Conservation (phyloP, 2,797 vertebrate species). For the Microctenopoma lineatum region DNA sequence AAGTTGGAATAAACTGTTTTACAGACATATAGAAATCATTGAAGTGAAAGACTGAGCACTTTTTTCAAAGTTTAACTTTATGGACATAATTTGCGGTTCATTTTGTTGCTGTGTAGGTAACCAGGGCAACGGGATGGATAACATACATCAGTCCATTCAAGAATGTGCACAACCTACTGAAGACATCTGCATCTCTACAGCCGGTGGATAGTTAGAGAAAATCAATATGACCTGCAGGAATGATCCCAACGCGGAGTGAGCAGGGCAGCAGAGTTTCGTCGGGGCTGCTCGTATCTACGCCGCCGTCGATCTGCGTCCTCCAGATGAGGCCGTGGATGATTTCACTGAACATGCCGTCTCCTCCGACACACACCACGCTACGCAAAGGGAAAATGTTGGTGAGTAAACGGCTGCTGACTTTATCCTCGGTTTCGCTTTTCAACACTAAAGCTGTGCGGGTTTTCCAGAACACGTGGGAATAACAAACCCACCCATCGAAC, state of each 20-base stretch:
- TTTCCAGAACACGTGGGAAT: background rate
- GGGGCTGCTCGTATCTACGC: conserved; percentile 86
- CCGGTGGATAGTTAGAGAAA: no score
- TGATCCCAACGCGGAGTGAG: conserved; percentile 92
- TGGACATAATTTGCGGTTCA: no score
- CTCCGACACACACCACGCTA: conserved; percentile 95
- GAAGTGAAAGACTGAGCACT: no score
- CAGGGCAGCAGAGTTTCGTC: conserved; percentile 85
- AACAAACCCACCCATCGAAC: conserved; percentile 89
- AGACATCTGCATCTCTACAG: background rate
- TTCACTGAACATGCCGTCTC: conserved; percentile 98
- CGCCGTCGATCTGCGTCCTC: conserved; percentile 86
- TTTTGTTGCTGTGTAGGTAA: no score
- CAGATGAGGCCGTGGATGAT: conserved; percentile 93
- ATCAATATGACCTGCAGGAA: conserved; percentile 86
- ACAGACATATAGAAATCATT: no score
- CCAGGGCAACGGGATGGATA: no score
- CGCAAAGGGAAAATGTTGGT: conserved; percentile 7
- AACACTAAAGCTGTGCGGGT: no score
- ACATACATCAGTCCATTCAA: background rate
- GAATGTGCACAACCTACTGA: no score
- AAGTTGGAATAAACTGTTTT: no score
- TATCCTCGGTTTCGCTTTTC: no score
- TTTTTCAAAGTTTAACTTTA: no score
- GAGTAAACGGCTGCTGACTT: background rate